Percentiles rank a stretch among this genome's conserved stretches.
These are phyloP conservation scores for Drosophila virilis DNA, from an alignment of 1,140 invertebrate genomes.

Conservation along the genomic window DNA sequence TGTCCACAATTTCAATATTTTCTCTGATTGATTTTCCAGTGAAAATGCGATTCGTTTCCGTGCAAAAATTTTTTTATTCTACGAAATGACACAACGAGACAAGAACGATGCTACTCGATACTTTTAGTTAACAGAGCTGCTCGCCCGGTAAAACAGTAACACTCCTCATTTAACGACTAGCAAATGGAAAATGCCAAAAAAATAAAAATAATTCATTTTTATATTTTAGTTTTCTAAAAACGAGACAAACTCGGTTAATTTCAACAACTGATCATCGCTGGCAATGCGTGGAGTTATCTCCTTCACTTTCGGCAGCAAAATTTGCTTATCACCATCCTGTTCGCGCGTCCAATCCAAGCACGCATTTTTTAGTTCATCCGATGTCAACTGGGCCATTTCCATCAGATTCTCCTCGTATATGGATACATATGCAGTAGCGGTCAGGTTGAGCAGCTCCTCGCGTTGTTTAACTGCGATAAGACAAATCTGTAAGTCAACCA, in stretches of 20 bases:
- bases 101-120: slow-evolving; percentile 46
- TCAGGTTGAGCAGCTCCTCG: slow-evolving; percentile 60
- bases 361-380: slow-evolving; percentile 49
- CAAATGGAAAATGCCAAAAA: not conserved
- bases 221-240: slow-evolving; percentile 69
- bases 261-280: slow-evolving; percentile 71
- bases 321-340: slow-evolving; percentile 56
- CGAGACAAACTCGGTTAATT: slow-evolving; percentile 72
- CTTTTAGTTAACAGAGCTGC: slow-evolving; percentile 26
- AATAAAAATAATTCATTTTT: slow-evolving; percentile 25
- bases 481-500: not conserved
- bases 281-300: slow-evolving; percentile 38
- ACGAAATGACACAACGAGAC: slow-evolving; percentile 69
- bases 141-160: not conserved
- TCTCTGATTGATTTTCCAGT: slow-evolving; percentile 62
- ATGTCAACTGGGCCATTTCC: slow-evolving; percentile 55
- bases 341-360: slow-evolving; percentile 62
- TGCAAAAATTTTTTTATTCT: slow-evolving; percentile 63
- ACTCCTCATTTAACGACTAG: slow-evolving; percentile 2
- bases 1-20: slow-evolving; percentile 27
- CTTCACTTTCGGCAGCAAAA: slow-evolving; percentile 56
- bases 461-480: slow-evolving; percentile 49
- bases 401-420: slow-evolving; percentile 67
- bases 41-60: slow-evolving; percentile 63
- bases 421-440: slow-evolving; percentile 64